Conservation (phyloP, 2,888 invertebrate genomes). For the Cactoblastis cactorum region DNA sequence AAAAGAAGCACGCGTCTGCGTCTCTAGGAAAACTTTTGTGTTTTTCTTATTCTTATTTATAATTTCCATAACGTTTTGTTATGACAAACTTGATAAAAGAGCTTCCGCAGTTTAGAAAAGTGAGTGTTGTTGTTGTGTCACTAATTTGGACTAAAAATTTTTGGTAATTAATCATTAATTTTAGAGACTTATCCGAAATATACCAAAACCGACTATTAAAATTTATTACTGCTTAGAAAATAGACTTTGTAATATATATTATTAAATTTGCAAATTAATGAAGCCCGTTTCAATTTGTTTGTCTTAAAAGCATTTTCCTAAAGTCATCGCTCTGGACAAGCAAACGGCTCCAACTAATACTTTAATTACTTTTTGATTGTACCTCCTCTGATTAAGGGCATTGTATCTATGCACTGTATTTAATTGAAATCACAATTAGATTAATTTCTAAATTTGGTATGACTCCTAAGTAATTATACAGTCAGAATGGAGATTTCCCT, state of each 20-base stretch:
- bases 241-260: neutral
- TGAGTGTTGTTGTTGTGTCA: neutral
- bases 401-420: neutral
- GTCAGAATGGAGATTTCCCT: no score
- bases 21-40: neutral
- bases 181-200: neutral
- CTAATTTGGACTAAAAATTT: neutral
- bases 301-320: neutral
- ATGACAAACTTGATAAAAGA: neutral
- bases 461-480: no score
- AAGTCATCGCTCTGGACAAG: slow-evolving; percentile 5
- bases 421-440: neutral
- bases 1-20: neutral
- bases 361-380: neutral
- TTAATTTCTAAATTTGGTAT: neutral
- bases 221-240: neutral
- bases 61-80: neutral
- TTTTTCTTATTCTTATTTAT: slow-evolving; percentile 3
- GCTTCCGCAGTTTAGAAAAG: neutral
- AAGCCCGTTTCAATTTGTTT: neutral
- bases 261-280: neutral
- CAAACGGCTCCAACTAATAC: neutral
- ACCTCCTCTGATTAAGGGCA: slow-evolving; percentile 1
- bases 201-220: neutral
- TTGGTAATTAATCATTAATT: neutral